phyloP scores from a whole-genome alignment of 2,797 vertebrate genomes.

The Eospalax fontanierii region DNA sequence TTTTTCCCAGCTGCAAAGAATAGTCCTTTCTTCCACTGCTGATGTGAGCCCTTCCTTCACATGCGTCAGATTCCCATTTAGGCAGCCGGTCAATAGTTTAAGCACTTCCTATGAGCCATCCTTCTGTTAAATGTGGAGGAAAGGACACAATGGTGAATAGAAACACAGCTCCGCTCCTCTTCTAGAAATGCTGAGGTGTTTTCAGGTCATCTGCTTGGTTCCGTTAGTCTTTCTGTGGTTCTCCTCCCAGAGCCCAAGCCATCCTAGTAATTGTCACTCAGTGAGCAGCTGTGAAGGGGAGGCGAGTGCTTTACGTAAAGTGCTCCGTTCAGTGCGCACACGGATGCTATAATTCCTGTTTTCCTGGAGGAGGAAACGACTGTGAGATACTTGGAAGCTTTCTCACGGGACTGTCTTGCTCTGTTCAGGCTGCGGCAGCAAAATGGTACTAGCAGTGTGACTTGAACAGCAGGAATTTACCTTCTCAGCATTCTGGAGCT shows the following conservation, averaged over 20 bases:
- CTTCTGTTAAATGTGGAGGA: not conserved
- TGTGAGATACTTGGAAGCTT: not conserved
- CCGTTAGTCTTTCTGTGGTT: not conserved
- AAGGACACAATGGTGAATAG: not conserved
- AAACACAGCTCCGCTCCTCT: not conserved
- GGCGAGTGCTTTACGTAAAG: not conserved
- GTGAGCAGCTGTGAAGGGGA: not conserved
- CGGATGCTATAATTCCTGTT: not conserved
- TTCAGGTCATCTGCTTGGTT: not conserved
- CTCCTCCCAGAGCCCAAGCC: not conserved
- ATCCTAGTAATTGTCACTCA: not conserved
- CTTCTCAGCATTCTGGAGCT: not conserved
- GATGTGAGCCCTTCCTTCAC: constrained; percentile 6
- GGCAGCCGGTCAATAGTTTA: not conserved
- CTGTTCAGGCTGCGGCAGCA: not conserved
- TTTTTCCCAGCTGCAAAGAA: not conserved
- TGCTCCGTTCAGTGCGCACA: not conserved
- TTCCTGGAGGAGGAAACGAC: not conserved
- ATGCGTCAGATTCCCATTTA: not conserved
- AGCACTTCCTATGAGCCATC: not conserved
- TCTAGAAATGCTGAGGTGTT: not conserved
- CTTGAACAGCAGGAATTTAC: not conserved
- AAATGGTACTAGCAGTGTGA: not conserved
- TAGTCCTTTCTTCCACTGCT: not conserved
- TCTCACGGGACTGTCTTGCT: not conserved